Evolutionary conservation across 2,797 vertebrate genomes (phyloP), one percentile per base, ranked within the genome.

Genomic region (Echeneis naucrates): DNA sequence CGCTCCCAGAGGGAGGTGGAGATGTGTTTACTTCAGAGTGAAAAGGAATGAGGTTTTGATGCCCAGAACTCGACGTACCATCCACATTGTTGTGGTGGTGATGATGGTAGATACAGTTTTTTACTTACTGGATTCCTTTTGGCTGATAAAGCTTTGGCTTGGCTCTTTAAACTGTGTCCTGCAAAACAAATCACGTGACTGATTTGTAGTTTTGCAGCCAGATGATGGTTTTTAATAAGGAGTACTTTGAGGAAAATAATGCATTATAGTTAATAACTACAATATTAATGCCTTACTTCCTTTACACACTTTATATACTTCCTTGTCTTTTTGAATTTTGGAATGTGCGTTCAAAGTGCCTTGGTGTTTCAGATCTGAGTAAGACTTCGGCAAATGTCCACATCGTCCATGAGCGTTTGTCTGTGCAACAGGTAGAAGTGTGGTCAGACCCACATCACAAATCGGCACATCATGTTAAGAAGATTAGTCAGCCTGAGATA

Each of bases 21-120:
- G 59, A 82, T 40, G 77, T 72, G 56, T 81, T 84, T 75, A 75
- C 80, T 79, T 74, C 26, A 42, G 44, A 63, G n/a, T 10, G 58
- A 59, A 77, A 62, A 70, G 65, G 81, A 86, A 78, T 71, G 70
- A 75, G 70, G 68, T 81, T 72, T 67, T 32, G 55, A 64, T 82
- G 61, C 71, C 54, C 37, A 61, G 75, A 81, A 74, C 76, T 42
- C 26, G 0, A 56, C 24, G 33, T 74, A 27, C 63, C 64, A 10
- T 64, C 6, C 59, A 68, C n/a, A n/a, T n/a, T n/a, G n/a, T n/a
- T n/a, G n/a, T n/a, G 67, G 59, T 24, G 26, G 51, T 33, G 48
- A 16, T 50, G 60, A 45, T 53, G 59, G 19, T 16, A 17, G 40
- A 44, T 44, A 44, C 40, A 44, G 32, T 55, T 35, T 21, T 23